These are phyloP conservation scores for Mustelus asterias DNA, from an alignment of 2,113 vertebrate genomes.

Conservation along the genomic window DNA sequence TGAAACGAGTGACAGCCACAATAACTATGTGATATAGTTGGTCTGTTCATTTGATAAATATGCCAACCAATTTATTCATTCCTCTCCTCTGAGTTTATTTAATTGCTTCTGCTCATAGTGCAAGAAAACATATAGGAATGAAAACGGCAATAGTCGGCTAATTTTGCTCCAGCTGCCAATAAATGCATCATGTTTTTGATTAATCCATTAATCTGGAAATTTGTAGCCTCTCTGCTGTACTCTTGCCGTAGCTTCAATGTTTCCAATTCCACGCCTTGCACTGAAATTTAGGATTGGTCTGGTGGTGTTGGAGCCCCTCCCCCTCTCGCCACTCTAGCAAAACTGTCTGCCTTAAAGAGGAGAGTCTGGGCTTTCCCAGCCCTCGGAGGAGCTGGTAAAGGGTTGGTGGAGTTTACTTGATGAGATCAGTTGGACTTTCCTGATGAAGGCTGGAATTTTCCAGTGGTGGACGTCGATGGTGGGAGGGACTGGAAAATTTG, in stretches of 20 bases:
- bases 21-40: not conserved
- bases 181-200: not conserved
- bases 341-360: not conserved
- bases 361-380: not conserved
- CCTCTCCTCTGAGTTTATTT: not conserved
- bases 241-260: not conserved
- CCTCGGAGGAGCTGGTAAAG: not conserved
- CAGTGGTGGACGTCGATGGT: too few species aligned
- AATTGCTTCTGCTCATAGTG: not conserved
- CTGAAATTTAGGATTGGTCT: not conserved
- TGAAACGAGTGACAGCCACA: not conserved
- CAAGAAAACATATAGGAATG: not conserved
- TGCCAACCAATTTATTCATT: not conserved
- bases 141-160: too few species aligned
- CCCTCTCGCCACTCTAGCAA: not conserved
- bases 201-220: not conserved
- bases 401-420: not conserved
- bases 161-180: too few species aligned
- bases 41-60: not conserved
- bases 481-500: too few species aligned
- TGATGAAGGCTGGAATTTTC: not conserved
- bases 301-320: not conserved
- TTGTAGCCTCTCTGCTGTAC: not conserved
- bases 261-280: not conserved
- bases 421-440: not conserved